Evolutionary conservation across 2,113 vertebrate species (phyloP), one percentile per base, ranked within the genome.

Genomic region (Egretta garzetta): DNA sequence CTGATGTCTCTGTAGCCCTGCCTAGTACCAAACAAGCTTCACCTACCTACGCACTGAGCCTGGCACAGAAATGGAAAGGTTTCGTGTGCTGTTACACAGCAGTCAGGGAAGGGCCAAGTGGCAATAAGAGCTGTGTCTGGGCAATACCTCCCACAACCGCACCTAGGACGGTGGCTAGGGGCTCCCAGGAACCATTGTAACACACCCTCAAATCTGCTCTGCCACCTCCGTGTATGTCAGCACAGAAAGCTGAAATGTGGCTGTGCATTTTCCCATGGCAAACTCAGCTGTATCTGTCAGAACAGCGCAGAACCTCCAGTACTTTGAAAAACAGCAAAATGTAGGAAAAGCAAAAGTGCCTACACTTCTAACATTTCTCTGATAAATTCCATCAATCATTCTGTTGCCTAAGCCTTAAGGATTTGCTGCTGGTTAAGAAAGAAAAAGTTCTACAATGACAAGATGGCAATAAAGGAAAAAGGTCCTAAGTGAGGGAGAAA

Each of bases 1-100:
- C 17, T 59, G 37, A 30, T 62, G 26, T 26, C 22, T 37, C 55
- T 88, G 55, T 19, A 81, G 32, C 13, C 20, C 26, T 87, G 39
- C 4, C 32, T 39, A 20, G 16, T 43, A 27, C 32, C 23, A 58
- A 75, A 75, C 3, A 67, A 63, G 21, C 19, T 67, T 82, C 14
- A 47, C 14, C 8, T 14, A 64, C 9, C 18, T 15, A 8, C 0
- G 0, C 8, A 5, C 15, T 66, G 19, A 59, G 49, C 22, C 49
- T 81, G 39, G 10, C 19, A 32, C 2, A 21, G 21, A 16, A 37
- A 53, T 67, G 23, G 37, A 58, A 93, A 71, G 10, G 7, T 47
- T 86, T 80, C 1, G 0, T 27, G 5, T 35, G 30, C 56, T 32
- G 15, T 35, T 45, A 24, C 12, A 18, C 5, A 63, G 20, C 1